A percentile compares a stretch with the other conserved stretches of the same genome.
These are phyloP conservation scores for Batillaria attramentaria DNA, from an alignment of 1,140 invertebrate species.

Conservation along the genomic window DNA sequence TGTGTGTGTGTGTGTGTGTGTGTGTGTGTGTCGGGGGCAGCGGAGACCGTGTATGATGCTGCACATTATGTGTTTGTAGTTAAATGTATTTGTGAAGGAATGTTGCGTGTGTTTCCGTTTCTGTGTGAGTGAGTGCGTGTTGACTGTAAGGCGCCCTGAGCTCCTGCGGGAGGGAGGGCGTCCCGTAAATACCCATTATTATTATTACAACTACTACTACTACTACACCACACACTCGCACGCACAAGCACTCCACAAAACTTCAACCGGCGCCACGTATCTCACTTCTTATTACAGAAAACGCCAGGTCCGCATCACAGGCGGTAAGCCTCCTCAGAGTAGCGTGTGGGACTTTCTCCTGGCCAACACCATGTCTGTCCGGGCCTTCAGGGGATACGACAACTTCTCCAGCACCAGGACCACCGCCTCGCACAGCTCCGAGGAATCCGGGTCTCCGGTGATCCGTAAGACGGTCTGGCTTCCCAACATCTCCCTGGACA, in stretches of 20 bases:
- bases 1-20: constrained; percentile 2
- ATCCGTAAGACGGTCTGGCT: constrained; percentile 22
- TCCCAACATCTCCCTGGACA: constrained; percentile 34
- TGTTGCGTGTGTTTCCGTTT: too few relatives aligned
- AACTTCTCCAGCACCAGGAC: constrained; percentile 25
- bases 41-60: too few relatives aligned
- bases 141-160: too few relatives aligned
- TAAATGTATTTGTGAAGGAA: too few relatives aligned
- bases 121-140: too few relatives aligned
- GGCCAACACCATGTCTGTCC: constrained; percentile 28
- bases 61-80: too few relatives aligned
- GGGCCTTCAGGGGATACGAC: constrained; percentile 33
- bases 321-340: constrained; percentile 14
- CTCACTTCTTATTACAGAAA: constrained; percentile 33
- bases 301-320: constrained; percentile 17
- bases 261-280: too few relatives aligned
- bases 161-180: too few relatives aligned
- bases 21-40: constrained; percentile 2
- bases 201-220: too few relatives aligned
- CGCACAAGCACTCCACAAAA: too few relatives aligned
- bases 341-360: constrained; percentile 33
- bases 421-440: not conserved
- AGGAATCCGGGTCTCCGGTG: not conserved
- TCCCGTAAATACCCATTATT: too few relatives aligned
- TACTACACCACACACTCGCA: too few relatives aligned